Percentiles rank a stretch among this genome's conserved stretches.
Conservation (phyloP, 1,140 invertebrate genomes). For the Chrysopa pallens region DNA sequence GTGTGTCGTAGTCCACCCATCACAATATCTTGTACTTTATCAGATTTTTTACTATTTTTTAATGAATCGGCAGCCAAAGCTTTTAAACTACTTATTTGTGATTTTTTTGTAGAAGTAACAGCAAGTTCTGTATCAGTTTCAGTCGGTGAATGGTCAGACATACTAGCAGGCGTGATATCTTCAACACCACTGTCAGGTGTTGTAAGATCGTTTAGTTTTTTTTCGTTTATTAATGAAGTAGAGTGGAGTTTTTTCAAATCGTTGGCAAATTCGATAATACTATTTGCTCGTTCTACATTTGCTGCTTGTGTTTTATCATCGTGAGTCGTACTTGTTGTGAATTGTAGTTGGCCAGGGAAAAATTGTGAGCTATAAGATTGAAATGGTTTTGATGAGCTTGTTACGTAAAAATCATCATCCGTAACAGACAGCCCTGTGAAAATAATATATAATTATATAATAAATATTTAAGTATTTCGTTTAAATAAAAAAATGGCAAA, state of each 20-base stretch:
- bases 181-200: slow-evolving; percentile 38
- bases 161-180: slow-evolving; percentile 31
- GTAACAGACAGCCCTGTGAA: slow-evolving; percentile 11
- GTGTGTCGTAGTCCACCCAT: slow-evolving; percentile 57
- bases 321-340: background rate
- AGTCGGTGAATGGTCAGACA: slow-evolving; percentile 9
- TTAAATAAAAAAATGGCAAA: no score
- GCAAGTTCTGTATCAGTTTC: background rate
- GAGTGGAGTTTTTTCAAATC: background rate
- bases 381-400: slow-evolving; percentile 47
- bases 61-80: slow-evolving; percentile 12
- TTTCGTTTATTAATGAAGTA: background rate
- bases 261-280: background rate
- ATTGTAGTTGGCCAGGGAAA: slow-evolving; percentile 34
- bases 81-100: slow-evolving; percentile 12
- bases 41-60: slow-evolving; percentile 12
- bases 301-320: background rate
- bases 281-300: background rate
- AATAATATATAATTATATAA: background rate
- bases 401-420: slow-evolving; percentile 51
- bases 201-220: slow-evolving; percentile 15
- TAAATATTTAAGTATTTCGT: no score
- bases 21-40: slow-evolving; percentile 11
- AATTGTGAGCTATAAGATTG: slow-evolving; percentile 48
- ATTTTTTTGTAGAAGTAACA: slow-evolving; percentile 6